phyloP scores from a whole-genome alignment of 2,113 vertebrate species.

The Hiodon tergisus region DNA sequence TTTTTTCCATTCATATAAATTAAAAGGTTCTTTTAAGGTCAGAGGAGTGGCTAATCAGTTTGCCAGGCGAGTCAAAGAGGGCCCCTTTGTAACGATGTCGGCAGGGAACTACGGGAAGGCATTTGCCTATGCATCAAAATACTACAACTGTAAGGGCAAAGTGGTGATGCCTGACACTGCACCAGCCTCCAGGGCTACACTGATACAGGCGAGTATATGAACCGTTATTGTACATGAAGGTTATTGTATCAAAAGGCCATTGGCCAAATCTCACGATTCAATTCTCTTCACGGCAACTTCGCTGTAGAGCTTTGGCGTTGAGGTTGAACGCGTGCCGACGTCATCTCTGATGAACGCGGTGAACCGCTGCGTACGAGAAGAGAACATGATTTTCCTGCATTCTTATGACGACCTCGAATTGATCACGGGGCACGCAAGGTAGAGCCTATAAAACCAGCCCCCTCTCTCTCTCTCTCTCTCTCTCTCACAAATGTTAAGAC shows the following conservation, averaged over 20 bases:
- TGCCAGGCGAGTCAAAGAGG: constrained; percentile 42
- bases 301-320: constrained; percentile 59
- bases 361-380: constrained; percentile 55
- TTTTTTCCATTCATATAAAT: neutral
- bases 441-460: neutral
- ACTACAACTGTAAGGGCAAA: constrained; percentile 60
- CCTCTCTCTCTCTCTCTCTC: too few species aligned
- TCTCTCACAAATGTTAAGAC: too few species aligned
- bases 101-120: constrained; percentile 72
- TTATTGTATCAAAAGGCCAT: neutral
- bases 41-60: constrained; percentile 70
- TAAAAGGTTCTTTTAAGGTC: constrained; percentile 68
- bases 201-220: constrained; percentile 54
- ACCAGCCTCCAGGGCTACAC: constrained; percentile 53
- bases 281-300: neutral
- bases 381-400: constrained; percentile 63
- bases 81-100: constrained; percentile 65
- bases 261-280: neutral
- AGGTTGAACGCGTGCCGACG: constrained; percentile 59
- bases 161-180: constrained; percentile 68
- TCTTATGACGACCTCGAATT: constrained; percentile 61
- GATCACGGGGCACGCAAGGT: constrained; percentile 68
- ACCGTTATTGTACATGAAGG: too few species aligned
- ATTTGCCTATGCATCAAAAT: constrained; percentile 64
- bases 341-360: constrained; percentile 53